Evolutionary conservation across 2,888 invertebrate genomes (phyloP), one percentile per base, ranked within the genome.

Genomic region (Drosophila formosana): DNA sequence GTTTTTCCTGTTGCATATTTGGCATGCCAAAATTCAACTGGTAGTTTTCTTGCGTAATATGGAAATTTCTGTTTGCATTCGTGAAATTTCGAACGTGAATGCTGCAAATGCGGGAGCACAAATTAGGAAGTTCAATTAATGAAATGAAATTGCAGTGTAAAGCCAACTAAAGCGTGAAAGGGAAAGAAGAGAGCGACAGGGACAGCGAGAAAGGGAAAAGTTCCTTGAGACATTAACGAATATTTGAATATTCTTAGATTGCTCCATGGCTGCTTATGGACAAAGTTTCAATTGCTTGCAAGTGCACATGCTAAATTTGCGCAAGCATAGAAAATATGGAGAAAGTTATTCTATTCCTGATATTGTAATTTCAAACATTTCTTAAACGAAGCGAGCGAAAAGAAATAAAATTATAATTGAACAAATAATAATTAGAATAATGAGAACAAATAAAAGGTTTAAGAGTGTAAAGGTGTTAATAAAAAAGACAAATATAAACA

Each of bases 121-220:
- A 78, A 73, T 73, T 53, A 64, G 75, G 78, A 75, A 67, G 68
- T 73, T 60, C 74, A 78, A 73, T 75, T 75, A 78, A 56, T 50
- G 47, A 63, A 75, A 55, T 49, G 23, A 52, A 73, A 60, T 62
- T 73, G 49, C 49, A 9, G 37, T 7, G 9, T 23, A 50, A 13
- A 25, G n/a, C 13, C 39, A 41, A 41, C 6, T 7, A 5, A 5
- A 34, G 25, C 9, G 8, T 41, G 23, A 13, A 39, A 23, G 9
- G 8, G 3, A n/a, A n/a, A 37, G 37, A 3, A 34, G 3, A 43
- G 9, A 18, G 46, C 39, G 34, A 26, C n/a, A 13, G 9, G 7
- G 7, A 28, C 1, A 39, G 28, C 3, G 11, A 18, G 18, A 30
- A 26, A 1, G 7, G 26, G 5, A 47, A 47, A 26, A 57, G 26